Evolutionary conservation across 2,888 invertebrate species (phyloP), one percentile per base, ranked within the genome.

Genomic region (Rotaria socialis): DNA sequence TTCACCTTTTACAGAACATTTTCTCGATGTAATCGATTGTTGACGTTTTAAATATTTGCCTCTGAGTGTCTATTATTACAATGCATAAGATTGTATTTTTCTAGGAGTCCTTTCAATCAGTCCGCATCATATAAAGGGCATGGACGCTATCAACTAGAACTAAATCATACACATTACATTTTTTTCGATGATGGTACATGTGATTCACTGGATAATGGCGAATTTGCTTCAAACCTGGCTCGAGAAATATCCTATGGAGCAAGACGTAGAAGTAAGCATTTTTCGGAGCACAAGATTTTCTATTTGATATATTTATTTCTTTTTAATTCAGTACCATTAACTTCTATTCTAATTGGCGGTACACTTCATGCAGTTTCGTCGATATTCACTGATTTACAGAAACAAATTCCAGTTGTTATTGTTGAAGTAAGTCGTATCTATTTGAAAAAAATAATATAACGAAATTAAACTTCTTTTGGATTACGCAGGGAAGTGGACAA

Each of bases 151-250:
- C 27, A 60, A 11, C 27, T 60, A 27, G 60, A 60, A 60, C 27
- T 11, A 60, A 60, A 60, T 27, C 60, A 60, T 8, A n/a, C 60
- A 27, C 27, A 60, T 8, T 60, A 60, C 27, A 27, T 60, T 5
- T 60, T 60, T 60, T 60, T 60, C n/a, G 60, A 60, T 60, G 60
- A 60, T 60, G 60, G 60, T 27, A 60, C 60, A 27, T 60, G 60
- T 60, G 60, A 60, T 60, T 60, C 60, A 11, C 5, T 60, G n/a
- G 60, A 60, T 27, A 60, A 27, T 8, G 60, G 60, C n/a, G 60
- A 60, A 60, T 60, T 60, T 11, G 60, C 60, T 60, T 60, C 60
- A 14, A 60, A 60, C 14, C n/a, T 60, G 0, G 60, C 60, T 60
- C 60, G 60, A 27, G 5, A 60, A 16, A 60, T 60, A 27, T 60